Evolutionary conservation across 2,888 invertebrate species (phyloP).

Genomic region (Copidosoma aretas): DNA sequence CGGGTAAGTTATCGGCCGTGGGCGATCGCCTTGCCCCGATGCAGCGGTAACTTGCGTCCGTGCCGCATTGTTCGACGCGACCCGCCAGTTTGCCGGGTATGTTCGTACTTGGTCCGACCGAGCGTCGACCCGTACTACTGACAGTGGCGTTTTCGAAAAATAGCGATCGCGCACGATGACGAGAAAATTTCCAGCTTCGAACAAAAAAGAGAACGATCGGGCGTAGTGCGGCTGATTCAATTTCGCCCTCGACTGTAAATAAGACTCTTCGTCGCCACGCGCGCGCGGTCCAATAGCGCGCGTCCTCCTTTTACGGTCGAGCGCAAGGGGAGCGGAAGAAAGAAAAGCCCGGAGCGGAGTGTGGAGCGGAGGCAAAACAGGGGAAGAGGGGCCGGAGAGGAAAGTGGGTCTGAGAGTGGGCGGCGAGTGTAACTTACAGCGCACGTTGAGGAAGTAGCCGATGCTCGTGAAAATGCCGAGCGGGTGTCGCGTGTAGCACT

Average conservation of each 20-base stretch:
- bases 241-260: too few species aligned
- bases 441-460: constrained; percentile 87
- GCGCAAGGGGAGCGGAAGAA: not conserved
- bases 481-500: constrained; percentile 84
- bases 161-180: not conserved
- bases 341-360: not conserved
- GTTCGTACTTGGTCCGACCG: not conserved
- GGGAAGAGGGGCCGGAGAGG: constrained; percentile 6
- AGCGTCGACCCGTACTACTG: constrained; percentile 3
- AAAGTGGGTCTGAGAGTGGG: constrained; percentile 19
- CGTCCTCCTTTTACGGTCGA: too few species aligned
- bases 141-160: constrained; percentile 9
- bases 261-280: not conserved
- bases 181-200: not conserved
- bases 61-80: too few species aligned
- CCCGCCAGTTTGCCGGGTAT: not conserved
- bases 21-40: not conserved
- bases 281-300: too few species aligned
- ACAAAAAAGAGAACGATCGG: not conserved
- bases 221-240: too few species aligned
- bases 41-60: not conserved
- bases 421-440: constrained; percentile 72
- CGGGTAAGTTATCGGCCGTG: constrained; percentile 32
- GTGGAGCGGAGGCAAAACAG: not conserved
- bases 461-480: constrained; percentile 87